phyloP scores from a whole-genome alignment of 1,140 invertebrate genomes.

The Euura lappo region DNA sequence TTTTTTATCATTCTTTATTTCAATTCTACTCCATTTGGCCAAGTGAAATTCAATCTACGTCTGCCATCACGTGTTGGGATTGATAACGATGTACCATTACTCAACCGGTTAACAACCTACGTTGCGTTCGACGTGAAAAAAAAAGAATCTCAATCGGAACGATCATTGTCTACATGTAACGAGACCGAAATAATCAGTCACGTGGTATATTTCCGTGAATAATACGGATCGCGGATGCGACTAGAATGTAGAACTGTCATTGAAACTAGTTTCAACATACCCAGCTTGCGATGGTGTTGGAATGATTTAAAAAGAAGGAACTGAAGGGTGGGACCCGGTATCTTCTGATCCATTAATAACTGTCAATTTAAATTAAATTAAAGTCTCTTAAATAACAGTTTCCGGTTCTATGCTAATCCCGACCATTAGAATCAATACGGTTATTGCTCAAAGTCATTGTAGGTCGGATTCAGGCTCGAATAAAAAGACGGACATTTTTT shows the following conservation, averaged over 20 bases:
- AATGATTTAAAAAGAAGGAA: too few relatives aligned
- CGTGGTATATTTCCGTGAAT: background rate
- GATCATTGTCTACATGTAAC: background rate
- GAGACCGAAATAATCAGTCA: background rate
- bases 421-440: background rate
- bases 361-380: background rate
- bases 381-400: slow-evolving; percentile 1
- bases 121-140: too few relatives aligned
- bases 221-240: background rate
- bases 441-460: background rate
- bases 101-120: too few relatives aligned
- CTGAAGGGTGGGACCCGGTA: too few relatives aligned
- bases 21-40: too few relatives aligned
- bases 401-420: background rate
- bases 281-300: too few relatives aligned
- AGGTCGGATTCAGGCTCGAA: background rate
- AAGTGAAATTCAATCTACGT: too few relatives aligned
- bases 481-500: background rate
- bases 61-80: too few relatives aligned
- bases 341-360: background rate
- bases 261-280: background rate
- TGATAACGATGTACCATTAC: too few relatives aligned
- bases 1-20: too few relatives aligned
- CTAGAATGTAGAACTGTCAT: slow-evolving; percentile 4
- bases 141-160: background rate